These are phyloP conservation scores for Agrochola lota DNA, from an alignment of 2,888 invertebrate species.

Conservation along the genomic window DNA sequence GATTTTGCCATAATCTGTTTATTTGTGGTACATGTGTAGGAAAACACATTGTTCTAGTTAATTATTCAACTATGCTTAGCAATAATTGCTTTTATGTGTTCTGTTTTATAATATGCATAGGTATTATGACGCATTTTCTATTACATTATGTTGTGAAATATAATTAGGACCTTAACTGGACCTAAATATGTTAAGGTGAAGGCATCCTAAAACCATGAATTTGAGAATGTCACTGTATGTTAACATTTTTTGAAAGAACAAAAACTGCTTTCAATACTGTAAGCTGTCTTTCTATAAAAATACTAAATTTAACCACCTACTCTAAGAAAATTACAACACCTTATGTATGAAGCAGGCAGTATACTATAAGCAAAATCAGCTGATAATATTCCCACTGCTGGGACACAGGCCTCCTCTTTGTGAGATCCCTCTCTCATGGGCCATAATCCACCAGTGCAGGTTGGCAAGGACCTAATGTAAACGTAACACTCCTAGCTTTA, in stretches of 20 bases:
- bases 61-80: background rate
- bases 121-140: conserved; percentile 4
- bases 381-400: no score
- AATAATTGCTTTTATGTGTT: background rate
- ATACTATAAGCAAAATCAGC: no score
- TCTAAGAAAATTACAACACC: background rate
- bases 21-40: conserved; percentile 1
- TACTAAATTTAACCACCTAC: background rate
- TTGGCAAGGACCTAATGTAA: no score
- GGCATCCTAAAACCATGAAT: background rate
- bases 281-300: background rate
- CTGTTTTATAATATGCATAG: background rate
- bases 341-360: background rate
- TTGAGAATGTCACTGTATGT: background rate
- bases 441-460: no score
- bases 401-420: no score
- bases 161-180: background rate
- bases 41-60: background rate
- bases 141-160: conserved; percentile 28
- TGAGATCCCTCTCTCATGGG: no score
- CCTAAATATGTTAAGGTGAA: background rate
- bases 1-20: background rate
- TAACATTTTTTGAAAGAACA: background rate
- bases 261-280: background rate
- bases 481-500: no score